Evolutionary conservation across 2,888 invertebrate species (phyloP), one percentile per base, ranked within the genome.

Genomic region (Drosophila lutescens): DNA sequence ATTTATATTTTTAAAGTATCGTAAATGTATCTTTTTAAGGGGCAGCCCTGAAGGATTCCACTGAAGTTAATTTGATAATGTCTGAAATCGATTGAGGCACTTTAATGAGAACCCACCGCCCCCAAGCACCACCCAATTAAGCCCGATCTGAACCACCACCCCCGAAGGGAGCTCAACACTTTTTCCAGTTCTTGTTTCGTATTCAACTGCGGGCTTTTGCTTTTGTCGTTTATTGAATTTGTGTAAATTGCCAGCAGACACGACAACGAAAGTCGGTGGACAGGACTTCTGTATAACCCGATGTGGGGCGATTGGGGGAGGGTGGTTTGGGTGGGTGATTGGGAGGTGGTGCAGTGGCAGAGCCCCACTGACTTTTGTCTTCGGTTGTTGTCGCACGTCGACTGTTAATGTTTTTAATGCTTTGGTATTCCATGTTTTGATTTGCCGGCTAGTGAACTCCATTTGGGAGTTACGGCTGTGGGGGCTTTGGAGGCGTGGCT

Each of bases 241-340:
- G 76, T 79, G 78, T 79, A 89, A 86, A 86, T 85, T 89, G 67
- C 82, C 71, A 7, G 20, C 50, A 74, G 77, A 81, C 85, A 85
- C 85, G 85, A 66, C 65, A 84, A 84, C 49, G 51, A 68, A 36
- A 20, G 47, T 41, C 53, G 54, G 30, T 43, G 67, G 57, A 50
- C 67, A 55, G 55, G 49, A 57, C 41, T 63, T 40, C 38, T 46
- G 46, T 47, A n/a, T 30, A 47, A 34, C 36, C 40, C 1, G 57
- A 41, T 20, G n/a, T 9, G 56, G 30, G 55, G 30, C 38, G 2
- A 13, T 8, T 7, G 17, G 49, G 32, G 10, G 20, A 20, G 17
- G 26, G 51, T 10, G n/a, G 13, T 26, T 17, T 8, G 32, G 34
- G n/a, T 15, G 17, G 12, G 4, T 7, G 15, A 7, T 15, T 26